These are phyloP conservation scores for Pogonocichla stellata DNA, from an alignment of 2,113 vertebrate genomes.

Conservation along the genomic window DNA sequence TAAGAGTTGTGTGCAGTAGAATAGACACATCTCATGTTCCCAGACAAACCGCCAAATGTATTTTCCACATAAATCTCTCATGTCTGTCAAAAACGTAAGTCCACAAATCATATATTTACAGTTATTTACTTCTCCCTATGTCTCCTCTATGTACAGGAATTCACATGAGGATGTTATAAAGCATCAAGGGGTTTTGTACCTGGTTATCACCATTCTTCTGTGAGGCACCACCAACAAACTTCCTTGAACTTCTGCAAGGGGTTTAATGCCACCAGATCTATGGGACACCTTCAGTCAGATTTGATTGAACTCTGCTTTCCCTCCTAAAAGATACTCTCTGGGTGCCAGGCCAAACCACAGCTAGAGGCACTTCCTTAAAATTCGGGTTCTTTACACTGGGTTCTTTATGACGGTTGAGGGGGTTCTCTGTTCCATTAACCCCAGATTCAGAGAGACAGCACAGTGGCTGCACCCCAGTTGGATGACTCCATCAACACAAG, in stretches of 20 bases:
- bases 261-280: neutral
- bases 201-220: neutral
- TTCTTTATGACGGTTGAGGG: neutral
- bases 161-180: neutral
- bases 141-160: neutral
- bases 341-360: neutral
- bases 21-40: neutral
- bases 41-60: neutral
- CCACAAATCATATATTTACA: neutral
- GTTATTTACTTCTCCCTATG: neutral
- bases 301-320: neutral
- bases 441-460: accelerated
- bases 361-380: neutral
- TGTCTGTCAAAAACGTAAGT: neutral
- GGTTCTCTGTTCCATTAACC: neutral
- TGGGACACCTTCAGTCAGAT: neutral
- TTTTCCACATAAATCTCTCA: neutral
- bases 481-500: neutral
- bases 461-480: neutral
- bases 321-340: neutral
- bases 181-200: neutral
- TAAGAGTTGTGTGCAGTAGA: neutral
- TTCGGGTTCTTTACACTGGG: neutral
- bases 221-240: neutral
- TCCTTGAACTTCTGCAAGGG: neutral